These are phyloP conservation scores for Deilephila porcellus DNA, from an alignment of 2,888 invertebrate genomes.

Conservation along the genomic window DNA sequence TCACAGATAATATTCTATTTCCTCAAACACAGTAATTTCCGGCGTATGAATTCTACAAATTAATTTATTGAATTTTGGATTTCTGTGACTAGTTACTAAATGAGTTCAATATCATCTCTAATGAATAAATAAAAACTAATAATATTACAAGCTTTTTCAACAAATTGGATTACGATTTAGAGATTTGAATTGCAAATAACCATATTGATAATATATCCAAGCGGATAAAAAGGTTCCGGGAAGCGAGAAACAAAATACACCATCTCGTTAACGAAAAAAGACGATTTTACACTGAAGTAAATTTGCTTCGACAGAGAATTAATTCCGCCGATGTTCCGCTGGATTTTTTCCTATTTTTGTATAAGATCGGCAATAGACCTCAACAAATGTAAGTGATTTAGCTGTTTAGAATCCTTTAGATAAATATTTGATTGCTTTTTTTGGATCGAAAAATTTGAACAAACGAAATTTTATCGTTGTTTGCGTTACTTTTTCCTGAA, in stretches of 20 bases:
- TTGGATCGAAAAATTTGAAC: too few relatives aligned
- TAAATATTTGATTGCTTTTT: too few relatives aligned
- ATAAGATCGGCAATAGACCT: not conserved
- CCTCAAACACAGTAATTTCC: too few relatives aligned
- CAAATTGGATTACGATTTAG: not conserved
- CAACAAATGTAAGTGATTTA: not conserved
- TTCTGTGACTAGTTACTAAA: too few relatives aligned
- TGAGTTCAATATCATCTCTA: too few relatives aligned
- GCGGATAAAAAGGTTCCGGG: not conserved
- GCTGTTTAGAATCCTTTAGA: not conserved
- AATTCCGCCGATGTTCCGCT: not conserved
- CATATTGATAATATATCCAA: not conserved
- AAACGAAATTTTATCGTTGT: too few relatives aligned
- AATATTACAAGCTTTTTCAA: not conserved
- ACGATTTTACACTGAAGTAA: slow-evolving; percentile 5
- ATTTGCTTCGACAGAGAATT: not conserved
- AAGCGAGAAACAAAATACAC: not conserved
- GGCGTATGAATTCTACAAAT: too few relatives aligned
- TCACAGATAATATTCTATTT: too few relatives aligned
- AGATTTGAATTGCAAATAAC: not conserved
- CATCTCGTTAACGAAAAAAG: slow-evolving; percentile 2
- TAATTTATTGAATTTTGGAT: too few relatives aligned
- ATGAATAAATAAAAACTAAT: too few relatives aligned
- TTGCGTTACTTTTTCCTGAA: too few relatives aligned
- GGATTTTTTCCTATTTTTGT: not conserved